These are phyloP conservation scores for Ptilodon capucinus DNA, from an alignment of 2,888 invertebrate species.

Conservation along the genomic window DNA sequence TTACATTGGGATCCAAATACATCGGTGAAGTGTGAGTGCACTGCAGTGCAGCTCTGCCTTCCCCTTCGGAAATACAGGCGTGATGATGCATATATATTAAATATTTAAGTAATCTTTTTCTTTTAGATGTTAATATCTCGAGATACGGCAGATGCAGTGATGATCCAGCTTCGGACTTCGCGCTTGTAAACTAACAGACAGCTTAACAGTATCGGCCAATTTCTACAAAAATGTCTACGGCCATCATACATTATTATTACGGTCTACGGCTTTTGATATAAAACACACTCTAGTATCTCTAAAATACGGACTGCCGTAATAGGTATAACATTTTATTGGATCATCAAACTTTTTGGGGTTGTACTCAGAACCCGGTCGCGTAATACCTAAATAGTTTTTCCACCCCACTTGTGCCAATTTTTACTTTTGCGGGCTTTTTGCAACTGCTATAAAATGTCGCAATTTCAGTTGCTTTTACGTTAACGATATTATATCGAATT, in stretches of 20 bases:
- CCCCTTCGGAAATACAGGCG: no score
- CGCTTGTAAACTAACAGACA: no score
- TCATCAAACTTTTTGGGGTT: conserved; percentile 10
- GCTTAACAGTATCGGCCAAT: background rate
- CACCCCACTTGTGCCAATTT: conserved; percentile 16
- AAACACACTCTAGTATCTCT: background rate
- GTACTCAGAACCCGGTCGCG: conserved; percentile 18
- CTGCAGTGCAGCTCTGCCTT: no score
- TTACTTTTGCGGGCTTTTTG: conserved; percentile 13
- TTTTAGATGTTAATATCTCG: background rate
- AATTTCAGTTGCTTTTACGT: background rate
- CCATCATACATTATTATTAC: background rate
- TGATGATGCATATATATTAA: no score
- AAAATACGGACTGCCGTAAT: background rate
- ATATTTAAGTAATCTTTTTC: background rate
- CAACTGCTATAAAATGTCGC: background rate
- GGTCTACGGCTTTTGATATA: conserved; percentile 1
- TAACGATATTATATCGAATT: background rate
- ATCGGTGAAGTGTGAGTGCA: no score
- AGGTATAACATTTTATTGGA: conserved; percentile 7
- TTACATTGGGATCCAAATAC: no score
- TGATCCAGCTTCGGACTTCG: background rate
- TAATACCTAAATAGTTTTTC: conserved; percentile 29
- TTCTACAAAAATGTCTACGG: background rate
- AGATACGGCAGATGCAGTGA: background rate